Base-by-base conservation (phyloP, 2,113 vertebrate genomes). In the Synodontis membranacea region DNA sequence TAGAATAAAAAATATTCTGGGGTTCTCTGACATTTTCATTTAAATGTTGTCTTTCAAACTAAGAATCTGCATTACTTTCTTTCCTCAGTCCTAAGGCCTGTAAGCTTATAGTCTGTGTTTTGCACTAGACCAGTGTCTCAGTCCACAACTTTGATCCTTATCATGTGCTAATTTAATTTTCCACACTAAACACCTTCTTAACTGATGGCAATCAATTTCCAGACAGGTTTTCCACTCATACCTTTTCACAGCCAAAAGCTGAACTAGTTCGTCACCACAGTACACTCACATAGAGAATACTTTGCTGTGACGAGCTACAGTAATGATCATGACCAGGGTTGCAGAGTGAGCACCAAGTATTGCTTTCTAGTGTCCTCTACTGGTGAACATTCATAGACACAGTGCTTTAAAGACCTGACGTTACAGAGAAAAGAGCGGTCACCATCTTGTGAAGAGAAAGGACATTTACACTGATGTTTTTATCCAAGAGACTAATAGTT, bases 301-400 rank as follows among this genome's bases (percentile, higher is more conserved):
- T 76, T 72, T 25, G 23, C 68, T 74, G 39, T 50, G 28, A 4
- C 21, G 15, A 50, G 28, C 28, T 78, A 21, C n/a, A n/a, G n/a
- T n/a, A n/a, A n/a, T n/a, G n/a, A 78, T 10, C 46, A 31, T 31
- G 42, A 50, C 52, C 15, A 78, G n/a, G 44, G 17, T 17, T 48
- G 10, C 5, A 72, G 15, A 1, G 15, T 68, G 58, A 9, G 15
- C 48, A 31, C 28, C 28, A 82, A 37, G 4, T 78, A 50, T 87
- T 79, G 84, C 23, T 48, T 39, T 84, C 82, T 84, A 80, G 56
- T 54, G 84, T 66, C 86, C 46, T 86, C 85, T 75, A 82, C 85
- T 84, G 88, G 88, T 64, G 39, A 82, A 74, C 1, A 42, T 11
- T n/a, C 15, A 72, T 10, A 52, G 2, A 39, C 31, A 66, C 74